Conservation (phyloP, 2,797 vertebrate species). For the Leucoraja ocellata region DNA sequence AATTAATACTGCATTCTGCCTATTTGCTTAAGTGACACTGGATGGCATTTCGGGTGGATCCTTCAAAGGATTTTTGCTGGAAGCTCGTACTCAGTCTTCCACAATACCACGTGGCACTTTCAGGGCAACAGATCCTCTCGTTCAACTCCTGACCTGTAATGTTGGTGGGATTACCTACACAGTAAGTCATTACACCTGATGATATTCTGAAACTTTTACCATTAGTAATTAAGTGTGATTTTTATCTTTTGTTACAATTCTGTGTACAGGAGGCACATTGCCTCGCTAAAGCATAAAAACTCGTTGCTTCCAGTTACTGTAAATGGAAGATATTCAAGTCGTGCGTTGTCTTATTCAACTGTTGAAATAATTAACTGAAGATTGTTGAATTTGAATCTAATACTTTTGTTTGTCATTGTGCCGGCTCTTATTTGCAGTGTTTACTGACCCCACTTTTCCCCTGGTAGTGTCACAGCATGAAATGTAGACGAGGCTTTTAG, state of each 20-base stretch:
- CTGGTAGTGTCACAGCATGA: too few species aligned
- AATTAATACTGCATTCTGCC: background rate
- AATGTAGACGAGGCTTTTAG: too few species aligned
- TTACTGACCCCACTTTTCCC: too few species aligned
- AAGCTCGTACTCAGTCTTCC: slow-evolving; percentile 55
- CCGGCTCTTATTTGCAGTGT: background rate
- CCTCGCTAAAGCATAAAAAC: background rate
- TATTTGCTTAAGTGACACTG: slow-evolving; percentile 57
- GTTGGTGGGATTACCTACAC: background rate
- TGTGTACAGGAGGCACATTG: background rate
- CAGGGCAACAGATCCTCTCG: slow-evolving; percentile 40
- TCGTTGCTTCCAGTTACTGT: background rate
- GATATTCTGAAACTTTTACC: background rate
- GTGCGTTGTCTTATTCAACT: background rate
- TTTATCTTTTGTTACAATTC: background rate
- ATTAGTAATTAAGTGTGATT: background rate
- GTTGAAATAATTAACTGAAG: background rate
- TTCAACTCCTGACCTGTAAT: slow-evolving; percentile 55
- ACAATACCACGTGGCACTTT: slow-evolving; percentile 60
- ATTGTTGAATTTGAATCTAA: background rate
- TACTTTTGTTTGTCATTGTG: background rate
- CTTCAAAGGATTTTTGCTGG: slow-evolving; percentile 67
- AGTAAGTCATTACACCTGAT: background rate
- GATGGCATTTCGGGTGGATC: slow-evolving; percentile 40
- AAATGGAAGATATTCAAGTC: background rate